phyloP scores from a whole-genome alignment of 2,113 vertebrate genomes.

The Erythrocercus mccallii region DNA sequence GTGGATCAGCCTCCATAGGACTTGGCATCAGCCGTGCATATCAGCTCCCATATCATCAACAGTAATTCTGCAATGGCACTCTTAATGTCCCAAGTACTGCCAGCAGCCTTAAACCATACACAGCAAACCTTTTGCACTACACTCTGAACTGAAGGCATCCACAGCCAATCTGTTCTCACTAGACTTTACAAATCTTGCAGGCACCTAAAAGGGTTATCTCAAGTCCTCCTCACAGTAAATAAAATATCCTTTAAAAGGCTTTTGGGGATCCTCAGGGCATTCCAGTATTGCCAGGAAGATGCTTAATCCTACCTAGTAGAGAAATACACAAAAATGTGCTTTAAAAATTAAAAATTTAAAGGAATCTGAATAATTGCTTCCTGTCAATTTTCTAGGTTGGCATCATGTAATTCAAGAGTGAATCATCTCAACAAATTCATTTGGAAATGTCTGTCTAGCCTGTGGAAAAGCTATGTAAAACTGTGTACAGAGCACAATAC shows the following conservation, averaged over 20 bases:
- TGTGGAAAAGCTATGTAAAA: slow-evolving; percentile 62
- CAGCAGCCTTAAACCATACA: background rate
- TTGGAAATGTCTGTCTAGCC: slow-evolving; percentile 51
- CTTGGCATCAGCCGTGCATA: background rate
- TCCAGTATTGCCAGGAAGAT: slow-evolving; percentile 31
- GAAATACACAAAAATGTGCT: slow-evolving; percentile 62
- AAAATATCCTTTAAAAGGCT: slow-evolving; percentile 61
- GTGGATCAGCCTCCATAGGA: background rate
- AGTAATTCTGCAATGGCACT: background rate
- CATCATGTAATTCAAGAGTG: slow-evolving; percentile 42
- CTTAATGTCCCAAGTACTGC: background rate
- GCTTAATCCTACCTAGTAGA: slow-evolving; percentile 41
- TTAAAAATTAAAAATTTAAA: slow-evolving; percentile 72
- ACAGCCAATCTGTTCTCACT: background rate
- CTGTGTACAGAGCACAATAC: slow-evolving; percentile 35
- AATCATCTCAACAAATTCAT: slow-evolving; percentile 41
- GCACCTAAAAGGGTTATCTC: slow-evolving; percentile 19
- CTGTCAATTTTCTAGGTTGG: slow-evolving; percentile 62
- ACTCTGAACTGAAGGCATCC: background rate
- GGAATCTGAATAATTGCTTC: slow-evolving; percentile 40
- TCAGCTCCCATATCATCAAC: background rate
- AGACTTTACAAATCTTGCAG: background rate
- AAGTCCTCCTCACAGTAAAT: slow-evolving; percentile 41
- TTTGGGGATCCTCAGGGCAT: slow-evolving; percentile 61
- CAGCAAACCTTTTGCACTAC: background rate